Base-by-base conservation (phyloP, 1,140 invertebrate genomes). In the Achatina immaculata region DNA sequence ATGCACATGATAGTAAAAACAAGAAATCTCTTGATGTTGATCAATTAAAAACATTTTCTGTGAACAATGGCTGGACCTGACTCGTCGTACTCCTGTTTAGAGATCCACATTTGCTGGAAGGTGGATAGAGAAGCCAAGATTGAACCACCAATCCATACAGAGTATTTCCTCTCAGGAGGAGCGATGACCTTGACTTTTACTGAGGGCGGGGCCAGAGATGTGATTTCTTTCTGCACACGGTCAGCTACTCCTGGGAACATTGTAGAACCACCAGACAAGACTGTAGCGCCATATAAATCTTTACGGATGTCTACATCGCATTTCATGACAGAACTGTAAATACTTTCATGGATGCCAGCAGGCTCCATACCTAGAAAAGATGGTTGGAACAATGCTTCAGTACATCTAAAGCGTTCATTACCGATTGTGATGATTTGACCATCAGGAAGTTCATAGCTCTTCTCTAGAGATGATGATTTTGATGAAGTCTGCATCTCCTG, bases 241-340 rank as follows among this genome's bases (percentile, higher is more conserved):
- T 66, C 94, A 79, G 94, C 95, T 87, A 95, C 95, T 92, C 96
- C 96, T 75, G 96, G 96, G 93, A 96, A 97, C 96, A 98, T 98
- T 92, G 93, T 93, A 82, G 92, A 91, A 82, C 92, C 92, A 84
- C 92, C 92, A 51, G 93, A 93, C 34, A 93, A 88, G 40, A 93
- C 92, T 80, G 91, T 96, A 94, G 97, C 97, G 92, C 19, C 62
- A 95, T 96, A 97, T 92, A 97, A 91, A 92, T 97, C 96, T 93
- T 94, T 96, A 90, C 95, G 93, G 92, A 96, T 96, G 87, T 96
- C 95, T 82, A 96, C 94, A 79, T 90, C 89, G 78, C 89, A 88
- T 68, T 87, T 86, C 88, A 89, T 66, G 14, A 66, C 31, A 9
- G 62, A 66, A 28, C 31, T 66, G 62, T 66, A 66, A 9, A 31